Evolutionary conservation across 2,888 invertebrate species (phyloP).

Genomic region (Trissoscelio sp.): DNA sequence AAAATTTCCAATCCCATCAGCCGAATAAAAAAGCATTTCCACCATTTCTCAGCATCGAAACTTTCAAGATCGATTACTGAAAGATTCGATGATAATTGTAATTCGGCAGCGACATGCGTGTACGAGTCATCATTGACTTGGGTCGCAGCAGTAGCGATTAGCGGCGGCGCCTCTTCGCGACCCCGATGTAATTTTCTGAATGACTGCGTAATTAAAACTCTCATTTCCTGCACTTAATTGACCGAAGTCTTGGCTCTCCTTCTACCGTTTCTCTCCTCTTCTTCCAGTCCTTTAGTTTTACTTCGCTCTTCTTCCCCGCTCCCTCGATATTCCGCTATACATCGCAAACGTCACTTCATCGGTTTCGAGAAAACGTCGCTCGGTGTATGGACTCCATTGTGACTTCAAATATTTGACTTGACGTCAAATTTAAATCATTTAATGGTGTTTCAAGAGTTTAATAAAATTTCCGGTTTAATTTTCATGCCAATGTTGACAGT

Average conservation of each 20-base stretch:
- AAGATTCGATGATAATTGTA: constrained; percentile 62
- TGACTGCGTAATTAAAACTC: constrained; percentile 84
- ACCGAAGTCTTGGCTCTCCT: constrained; percentile 81
- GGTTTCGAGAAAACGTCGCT: constrained; percentile 62
- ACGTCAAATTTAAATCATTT: constrained; percentile 20
- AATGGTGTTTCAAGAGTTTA: not conserved
- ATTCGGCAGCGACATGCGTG: constrained; percentile 63
- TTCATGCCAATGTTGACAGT: no score
- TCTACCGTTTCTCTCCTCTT: constrained; percentile 53
- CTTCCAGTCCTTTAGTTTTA: constrained; percentile 51
- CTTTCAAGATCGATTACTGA: no score
- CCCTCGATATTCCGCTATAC: constrained; percentile 12
- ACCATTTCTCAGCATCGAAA: no score
- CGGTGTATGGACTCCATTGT: constrained; percentile 57
- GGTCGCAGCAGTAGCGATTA: constrained; percentile 66
- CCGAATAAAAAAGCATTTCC: no score
- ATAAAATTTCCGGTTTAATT: constrained; percentile 6
- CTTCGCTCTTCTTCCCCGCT: constrained; percentile 42
- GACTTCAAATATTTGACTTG: constrained; percentile 36
- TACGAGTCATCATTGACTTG: constrained; percentile 68
- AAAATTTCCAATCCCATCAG: no score
- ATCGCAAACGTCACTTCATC: constrained; percentile 48
- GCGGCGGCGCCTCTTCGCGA: constrained; percentile 79
- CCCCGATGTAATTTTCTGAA: constrained; percentile 84
- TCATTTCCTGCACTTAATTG: constrained; percentile 84